Conservation (phyloP, 1,140 invertebrate genomes). For the Helicoverpa armigera region DNA sequence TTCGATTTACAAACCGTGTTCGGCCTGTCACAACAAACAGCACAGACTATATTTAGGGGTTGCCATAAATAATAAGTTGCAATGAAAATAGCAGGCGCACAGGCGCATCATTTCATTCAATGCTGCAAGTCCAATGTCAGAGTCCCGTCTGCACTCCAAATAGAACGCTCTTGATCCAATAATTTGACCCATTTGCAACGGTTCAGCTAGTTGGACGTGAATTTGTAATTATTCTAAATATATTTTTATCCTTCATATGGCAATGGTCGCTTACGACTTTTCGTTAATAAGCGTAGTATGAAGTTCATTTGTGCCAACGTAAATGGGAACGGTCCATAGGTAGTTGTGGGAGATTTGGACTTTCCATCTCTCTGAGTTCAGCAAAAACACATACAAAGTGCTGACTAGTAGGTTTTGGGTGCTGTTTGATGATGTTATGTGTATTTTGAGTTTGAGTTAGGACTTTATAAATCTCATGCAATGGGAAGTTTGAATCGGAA, state of each 20-base stretch:
- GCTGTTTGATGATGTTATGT: too few relatives aligned
- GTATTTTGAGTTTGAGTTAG: too few relatives aligned
- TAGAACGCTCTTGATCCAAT: constrained; percentile 51
- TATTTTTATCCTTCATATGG: neutral
- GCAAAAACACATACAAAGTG: too few relatives aligned
- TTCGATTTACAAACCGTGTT: neutral
- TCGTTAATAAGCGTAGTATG: too few relatives aligned
- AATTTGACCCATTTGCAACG: constrained; percentile 50
- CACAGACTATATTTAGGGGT: constrained; percentile 1
- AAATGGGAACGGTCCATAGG: too few relatives aligned
- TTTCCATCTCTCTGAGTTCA: too few relatives aligned
- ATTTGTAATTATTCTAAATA: constrained; percentile 29
- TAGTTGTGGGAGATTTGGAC: too few relatives aligned
- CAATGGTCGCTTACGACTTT: neutral
- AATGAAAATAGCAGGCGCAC: constrained; percentile 16
- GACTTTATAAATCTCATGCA: too few relatives aligned
- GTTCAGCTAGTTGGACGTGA: constrained; percentile 4
- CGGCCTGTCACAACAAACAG: neutral
- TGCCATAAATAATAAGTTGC: constrained; percentile 25
- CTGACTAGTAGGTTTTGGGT: too few relatives aligned
- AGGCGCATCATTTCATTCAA: constrained; percentile 27
- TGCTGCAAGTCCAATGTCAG: constrained; percentile 48
- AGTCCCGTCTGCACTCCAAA: constrained; percentile 38
- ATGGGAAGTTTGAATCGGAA: too few relatives aligned
- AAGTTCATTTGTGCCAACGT: too few relatives aligned